phyloP scores from a whole-genome alignment of 2,797 vertebrate species.

The Coregonus sp. region DNA sequence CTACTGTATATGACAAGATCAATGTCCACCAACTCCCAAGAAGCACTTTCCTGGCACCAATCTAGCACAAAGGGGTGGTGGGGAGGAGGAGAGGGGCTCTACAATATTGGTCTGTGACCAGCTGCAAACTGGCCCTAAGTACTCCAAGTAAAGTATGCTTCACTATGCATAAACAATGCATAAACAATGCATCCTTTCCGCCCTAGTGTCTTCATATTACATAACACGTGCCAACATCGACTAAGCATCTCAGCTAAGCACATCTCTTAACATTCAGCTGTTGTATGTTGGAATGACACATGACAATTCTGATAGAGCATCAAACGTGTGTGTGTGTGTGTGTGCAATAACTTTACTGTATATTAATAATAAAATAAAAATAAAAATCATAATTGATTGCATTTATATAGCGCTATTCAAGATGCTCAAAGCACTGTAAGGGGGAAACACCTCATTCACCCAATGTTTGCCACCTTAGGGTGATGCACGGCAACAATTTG shows the following conservation, averaged over 20 bases:
- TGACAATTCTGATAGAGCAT: background rate
- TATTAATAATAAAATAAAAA: too few species aligned
- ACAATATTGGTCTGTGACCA: background rate
- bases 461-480: too few species aligned
- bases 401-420: too few species aligned
- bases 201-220: background rate
- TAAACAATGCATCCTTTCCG: background rate
- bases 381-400: too few species aligned
- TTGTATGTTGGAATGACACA: background rate
- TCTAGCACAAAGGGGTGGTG: background rate
- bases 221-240: background rate
- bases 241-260: background rate
- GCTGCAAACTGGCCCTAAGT: background rate
- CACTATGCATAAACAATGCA: background rate
- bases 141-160: background rate
- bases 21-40: constrained; percentile 1
- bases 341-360: background rate
- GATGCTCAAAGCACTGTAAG: too few species aligned
- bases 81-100: background rate
- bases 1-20: background rate
- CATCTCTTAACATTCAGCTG: background rate
- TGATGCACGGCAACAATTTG: too few species aligned
- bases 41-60: background rate
- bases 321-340: background rate
- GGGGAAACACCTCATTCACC: too few species aligned